Evolutionary conservation across 2,888 invertebrate genomes (phyloP).

Genomic region (Seira sanloemensis): DNA sequence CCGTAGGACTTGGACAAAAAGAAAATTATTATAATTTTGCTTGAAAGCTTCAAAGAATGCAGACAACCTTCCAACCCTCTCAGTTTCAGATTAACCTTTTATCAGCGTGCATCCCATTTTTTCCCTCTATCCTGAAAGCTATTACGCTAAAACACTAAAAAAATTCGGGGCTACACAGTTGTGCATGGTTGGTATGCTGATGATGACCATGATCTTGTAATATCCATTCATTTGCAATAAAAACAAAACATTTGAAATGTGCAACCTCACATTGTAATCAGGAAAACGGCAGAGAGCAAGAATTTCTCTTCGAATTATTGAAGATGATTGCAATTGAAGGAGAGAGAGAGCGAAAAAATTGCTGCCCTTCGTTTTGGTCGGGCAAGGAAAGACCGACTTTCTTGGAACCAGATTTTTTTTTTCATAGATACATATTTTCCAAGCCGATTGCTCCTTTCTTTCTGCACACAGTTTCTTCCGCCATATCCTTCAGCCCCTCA

Average conservation of each 20-base stretch:
- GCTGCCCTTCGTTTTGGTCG: background rate
- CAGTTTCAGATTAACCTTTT: background rate
- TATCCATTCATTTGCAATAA: conserved; percentile 12
- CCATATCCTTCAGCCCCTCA: background rate
- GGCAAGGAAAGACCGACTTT: conserved; percentile 20
- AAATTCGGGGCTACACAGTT: background rate
- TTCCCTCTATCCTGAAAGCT: background rate
- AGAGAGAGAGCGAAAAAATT: conserved; percentile 3
- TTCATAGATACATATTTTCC: conserved; percentile 6
- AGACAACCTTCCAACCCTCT: background rate
- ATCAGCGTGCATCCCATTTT: background rate
- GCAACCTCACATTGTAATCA: conserved; percentile 10
- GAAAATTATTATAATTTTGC: background rate
- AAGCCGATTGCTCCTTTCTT: background rate
- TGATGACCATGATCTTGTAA: conserved; percentile 15
- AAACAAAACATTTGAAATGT: conserved; percentile 16
- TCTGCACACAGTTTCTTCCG: background rate
- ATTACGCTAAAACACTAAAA: background rate
- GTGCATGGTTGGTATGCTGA: background rate
- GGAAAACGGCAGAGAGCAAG: background rate
- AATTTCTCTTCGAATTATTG: background rate
- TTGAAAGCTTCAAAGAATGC: background rate
- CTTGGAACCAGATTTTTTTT: conserved; percentile 34
- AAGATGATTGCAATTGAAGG: background rate
- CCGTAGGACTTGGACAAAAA: background rate